Conservation (phyloP, 2,888 invertebrate species). For the Ophraella communa region DNA sequence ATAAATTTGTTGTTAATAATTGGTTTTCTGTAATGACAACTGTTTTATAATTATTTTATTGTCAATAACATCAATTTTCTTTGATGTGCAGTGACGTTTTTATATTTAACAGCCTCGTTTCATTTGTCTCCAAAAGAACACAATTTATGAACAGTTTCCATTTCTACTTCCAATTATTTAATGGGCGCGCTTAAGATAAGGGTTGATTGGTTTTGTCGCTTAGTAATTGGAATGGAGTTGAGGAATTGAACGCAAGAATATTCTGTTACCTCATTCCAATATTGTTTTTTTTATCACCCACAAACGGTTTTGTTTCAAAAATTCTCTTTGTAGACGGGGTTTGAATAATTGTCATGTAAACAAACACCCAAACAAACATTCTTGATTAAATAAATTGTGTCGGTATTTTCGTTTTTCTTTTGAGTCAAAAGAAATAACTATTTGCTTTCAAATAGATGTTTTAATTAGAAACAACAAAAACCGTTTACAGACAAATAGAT, state of each 20-base stretch:
- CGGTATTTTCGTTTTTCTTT: too few species aligned
- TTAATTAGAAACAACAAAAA: too few species aligned
- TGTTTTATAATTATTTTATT: not conserved
- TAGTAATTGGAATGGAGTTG: not conserved
- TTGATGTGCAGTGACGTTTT: conserved; percentile 22
- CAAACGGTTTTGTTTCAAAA: not conserved
- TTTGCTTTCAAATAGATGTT: too few species aligned
- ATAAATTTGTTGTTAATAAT: too few species aligned
- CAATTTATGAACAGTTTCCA: conserved; percentile 34
- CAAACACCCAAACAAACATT: too few species aligned
- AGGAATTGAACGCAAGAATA: not conserved
- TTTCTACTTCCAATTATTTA: conserved; percentile 22
- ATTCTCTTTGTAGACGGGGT: too few species aligned
- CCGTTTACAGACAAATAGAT: too few species aligned
- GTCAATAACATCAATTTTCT: not conserved
- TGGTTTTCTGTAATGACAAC: too few species aligned
- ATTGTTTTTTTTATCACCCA: not conserved
- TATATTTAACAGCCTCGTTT: conserved; percentile 33
- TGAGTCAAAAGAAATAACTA: too few species aligned
- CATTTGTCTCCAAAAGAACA: conserved; percentile 44
- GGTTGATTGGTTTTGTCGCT: not conserved
- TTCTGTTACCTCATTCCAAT: not conserved
- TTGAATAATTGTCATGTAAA: too few species aligned
- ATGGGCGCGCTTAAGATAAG: not conserved
- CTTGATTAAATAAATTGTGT: too few species aligned